phyloP scores from a whole-genome alignment of 2,113 vertebrate genomes.

The Piaya cayana region DNA sequence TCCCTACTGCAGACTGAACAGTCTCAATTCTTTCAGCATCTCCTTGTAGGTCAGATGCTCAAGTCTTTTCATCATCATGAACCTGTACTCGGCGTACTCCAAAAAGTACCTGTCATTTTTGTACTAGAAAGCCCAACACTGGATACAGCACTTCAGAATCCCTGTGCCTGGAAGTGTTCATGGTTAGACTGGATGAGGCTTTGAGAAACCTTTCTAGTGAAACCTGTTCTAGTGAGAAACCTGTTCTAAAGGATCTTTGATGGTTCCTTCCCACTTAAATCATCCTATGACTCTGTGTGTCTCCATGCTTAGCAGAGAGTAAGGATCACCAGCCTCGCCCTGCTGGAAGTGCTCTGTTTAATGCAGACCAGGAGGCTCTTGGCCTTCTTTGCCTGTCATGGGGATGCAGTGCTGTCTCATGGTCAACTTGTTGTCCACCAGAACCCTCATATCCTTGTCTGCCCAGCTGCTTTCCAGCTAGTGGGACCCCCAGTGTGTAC shows the following conservation, averaged over 20 bases:
- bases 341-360: neutral
- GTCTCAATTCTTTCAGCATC: neutral
- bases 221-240: neutral
- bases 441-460: neutral
- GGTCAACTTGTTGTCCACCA: neutral
- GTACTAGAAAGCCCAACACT: neutral
- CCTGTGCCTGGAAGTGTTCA: neutral
- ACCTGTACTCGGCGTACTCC: neutral
- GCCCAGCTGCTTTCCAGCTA: neutral
- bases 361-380: too few relatives aligned
- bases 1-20: neutral
- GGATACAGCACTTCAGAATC: neutral
- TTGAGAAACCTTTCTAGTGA: neutral
- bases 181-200: neutral
- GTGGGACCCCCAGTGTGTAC: accelerated
- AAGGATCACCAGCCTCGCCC: neutral
- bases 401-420: neutral
- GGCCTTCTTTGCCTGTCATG: neutral
- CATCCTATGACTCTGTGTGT: neutral
- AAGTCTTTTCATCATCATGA: too few relatives aligned
- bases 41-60: neutral
- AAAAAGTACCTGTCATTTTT: neutral
- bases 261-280: neutral
- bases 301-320: neutral
- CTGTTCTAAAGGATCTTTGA: neutral